Percentiles rank a stretch among this genome's conserved stretches.
These are phyloP conservation scores for Limnodromus scolopaceus DNA, from an alignment of 2,797 vertebrate species.

Conservation along the genomic window DNA sequence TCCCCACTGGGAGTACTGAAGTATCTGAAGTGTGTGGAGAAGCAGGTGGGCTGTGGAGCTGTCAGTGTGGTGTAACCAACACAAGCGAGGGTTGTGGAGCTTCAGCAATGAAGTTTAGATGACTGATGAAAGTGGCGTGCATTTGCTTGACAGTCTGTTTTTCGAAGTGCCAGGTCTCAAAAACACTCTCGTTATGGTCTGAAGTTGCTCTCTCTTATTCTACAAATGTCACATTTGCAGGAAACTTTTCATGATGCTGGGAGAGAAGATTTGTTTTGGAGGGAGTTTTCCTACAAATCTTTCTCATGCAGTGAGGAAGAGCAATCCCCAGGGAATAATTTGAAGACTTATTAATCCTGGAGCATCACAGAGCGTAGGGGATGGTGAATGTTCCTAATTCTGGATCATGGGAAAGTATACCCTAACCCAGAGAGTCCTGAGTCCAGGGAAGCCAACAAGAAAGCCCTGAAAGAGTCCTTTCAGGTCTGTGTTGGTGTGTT, in stretches of 20 bases:
- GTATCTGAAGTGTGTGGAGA: background rate
- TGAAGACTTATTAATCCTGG: background rate
- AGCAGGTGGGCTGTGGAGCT: background rate
- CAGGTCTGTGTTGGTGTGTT: background rate
- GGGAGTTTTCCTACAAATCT: background rate
- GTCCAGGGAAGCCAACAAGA: background rate
- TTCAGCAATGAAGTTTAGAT: background rate
- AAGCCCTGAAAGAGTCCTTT: background rate
- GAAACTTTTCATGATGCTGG: background rate
- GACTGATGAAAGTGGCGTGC: fast-evolving
- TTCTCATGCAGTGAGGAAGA: background rate
- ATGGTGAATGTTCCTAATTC: background rate
- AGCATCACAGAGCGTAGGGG: background rate
- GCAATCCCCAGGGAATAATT: background rate
- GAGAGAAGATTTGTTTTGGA: background rate
- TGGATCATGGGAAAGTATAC: background rate
- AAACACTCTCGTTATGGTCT: background rate
- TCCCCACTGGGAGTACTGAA: background rate
- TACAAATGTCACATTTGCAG: background rate
- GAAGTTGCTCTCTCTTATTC: background rate
- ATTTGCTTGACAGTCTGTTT: background rate
- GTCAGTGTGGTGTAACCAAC: background rate
- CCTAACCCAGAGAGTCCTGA: background rate
- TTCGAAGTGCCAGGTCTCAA: background rate
- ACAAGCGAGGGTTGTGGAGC: background rate